A percentile compares a stretch with the other conserved stretches of the same genome.
Conservation (phyloP, 2,113 vertebrate genomes). For the Saimiri boliviensis region DNA sequence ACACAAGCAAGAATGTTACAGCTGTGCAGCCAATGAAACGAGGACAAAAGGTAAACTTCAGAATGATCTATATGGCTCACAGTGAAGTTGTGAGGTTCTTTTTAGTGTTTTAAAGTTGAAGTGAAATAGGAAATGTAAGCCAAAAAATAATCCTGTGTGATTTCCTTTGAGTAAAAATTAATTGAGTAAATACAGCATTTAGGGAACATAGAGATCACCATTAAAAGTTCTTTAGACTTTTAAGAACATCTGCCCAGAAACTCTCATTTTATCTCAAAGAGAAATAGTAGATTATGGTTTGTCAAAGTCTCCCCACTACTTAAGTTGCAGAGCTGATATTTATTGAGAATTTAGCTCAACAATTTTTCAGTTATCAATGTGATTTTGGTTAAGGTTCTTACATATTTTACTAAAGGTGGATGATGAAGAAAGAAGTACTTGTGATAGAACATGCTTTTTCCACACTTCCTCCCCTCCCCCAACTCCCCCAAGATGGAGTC, state of each 20-base stretch:
- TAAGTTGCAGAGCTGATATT: neutral
- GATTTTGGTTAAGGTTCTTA: neutral
- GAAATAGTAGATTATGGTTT: neutral
- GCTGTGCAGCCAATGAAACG: constrained; percentile 89
- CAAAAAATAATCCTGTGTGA: neutral
- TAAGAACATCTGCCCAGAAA: neutral
- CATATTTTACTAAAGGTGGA: neutral
- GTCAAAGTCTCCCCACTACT: neutral
- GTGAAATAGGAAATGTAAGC: constrained; percentile 1
- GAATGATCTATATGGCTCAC: neutral
- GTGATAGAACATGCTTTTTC: neutral
- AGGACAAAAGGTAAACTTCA: constrained; percentile 91
- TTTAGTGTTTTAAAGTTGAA: neutral
- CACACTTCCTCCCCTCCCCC: too few species aligned
- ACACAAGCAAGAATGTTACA: constrained; percentile 74
- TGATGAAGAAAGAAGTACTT: neutral
- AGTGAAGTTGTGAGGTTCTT: neutral
- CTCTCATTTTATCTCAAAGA: neutral
- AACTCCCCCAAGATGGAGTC: too few species aligned
- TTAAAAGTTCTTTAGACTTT: neutral
- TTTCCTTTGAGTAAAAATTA: neutral
- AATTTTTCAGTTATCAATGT: neutral
- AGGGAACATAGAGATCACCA: neutral
- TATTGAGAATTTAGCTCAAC: neutral
- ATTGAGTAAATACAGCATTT: neutral